Conservation (phyloP, 2,888 invertebrate genomes). For the Hartigia nigra region DNA sequence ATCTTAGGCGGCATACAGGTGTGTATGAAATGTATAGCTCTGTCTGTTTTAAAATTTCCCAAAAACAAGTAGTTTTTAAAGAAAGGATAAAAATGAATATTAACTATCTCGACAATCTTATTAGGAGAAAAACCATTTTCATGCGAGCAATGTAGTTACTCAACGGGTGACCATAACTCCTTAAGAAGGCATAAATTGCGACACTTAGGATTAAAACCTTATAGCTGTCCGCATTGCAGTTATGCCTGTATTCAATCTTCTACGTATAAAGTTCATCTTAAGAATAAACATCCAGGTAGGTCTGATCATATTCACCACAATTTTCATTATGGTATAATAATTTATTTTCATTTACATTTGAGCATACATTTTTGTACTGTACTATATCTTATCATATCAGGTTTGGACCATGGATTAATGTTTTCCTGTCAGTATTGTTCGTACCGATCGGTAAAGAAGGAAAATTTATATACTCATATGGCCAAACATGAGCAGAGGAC, state of each 20-base stretch:
- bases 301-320: neutral
- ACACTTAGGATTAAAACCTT: conserved; percentile 80
- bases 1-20: conserved; percentile 79
- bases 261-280: conserved; percentile 81
- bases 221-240: conserved; percentile 82
- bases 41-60: no score
- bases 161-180: conserved; percentile 84
- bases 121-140: conserved; percentile 81
- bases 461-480: conserved; percentile 71
- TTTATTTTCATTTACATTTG: neutral
- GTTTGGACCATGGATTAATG: conserved; percentile 72
- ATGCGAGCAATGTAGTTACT: conserved; percentile 79
- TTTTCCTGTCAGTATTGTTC: conserved; percentile 73
- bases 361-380: neutral
- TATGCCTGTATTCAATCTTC: conserved; percentile 86
- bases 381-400: conserved; percentile 25
- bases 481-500: conserved; percentile 45
- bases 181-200: conserved; percentile 81
- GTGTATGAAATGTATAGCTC: conserved; percentile 45
- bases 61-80: neutral
- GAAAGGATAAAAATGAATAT: neutral
- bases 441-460: conserved; percentile 75
- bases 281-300: conserved; percentile 79
- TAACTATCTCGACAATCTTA: conserved; percentile 31
- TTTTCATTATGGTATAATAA: neutral